phyloP scores from a whole-genome alignment of 1,140 invertebrate genomes.

The Monochamus saltuarius region DNA sequence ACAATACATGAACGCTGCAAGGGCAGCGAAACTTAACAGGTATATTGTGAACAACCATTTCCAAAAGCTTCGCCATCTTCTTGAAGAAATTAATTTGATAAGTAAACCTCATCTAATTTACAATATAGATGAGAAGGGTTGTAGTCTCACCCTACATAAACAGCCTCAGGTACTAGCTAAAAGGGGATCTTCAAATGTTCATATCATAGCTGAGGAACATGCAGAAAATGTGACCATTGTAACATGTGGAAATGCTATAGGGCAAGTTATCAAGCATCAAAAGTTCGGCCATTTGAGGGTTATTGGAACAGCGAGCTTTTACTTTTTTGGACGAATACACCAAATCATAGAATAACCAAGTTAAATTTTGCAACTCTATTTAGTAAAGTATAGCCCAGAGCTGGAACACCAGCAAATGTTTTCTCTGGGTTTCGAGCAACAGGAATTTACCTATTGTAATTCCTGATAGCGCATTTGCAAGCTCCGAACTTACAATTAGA shows the following conservation, averaged over 20 bases:
- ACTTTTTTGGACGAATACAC: slow-evolving; percentile 6
- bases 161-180: slow-evolving; percentile 41
- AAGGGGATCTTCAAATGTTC: slow-evolving; percentile 42
- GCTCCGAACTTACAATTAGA: not conserved
- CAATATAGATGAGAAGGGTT: slow-evolving; percentile 54
- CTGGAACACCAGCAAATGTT: no score
- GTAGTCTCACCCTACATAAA: slow-evolving; percentile 47
- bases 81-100: slow-evolving; percentile 33
- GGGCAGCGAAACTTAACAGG: slow-evolving; percentile 46
- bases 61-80: slow-evolving; percentile 37
- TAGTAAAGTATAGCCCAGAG: no score
- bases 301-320: slow-evolving; percentile 23
- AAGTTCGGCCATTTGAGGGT: slow-evolving; percentile 28
- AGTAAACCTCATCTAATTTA: slow-evolving; percentile 43
- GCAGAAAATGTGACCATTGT: slow-evolving; percentile 48
- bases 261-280: slow-evolving; percentile 48
- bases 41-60: slow-evolving; percentile 46
- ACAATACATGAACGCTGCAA: slow-evolving; percentile 44
- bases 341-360: not conserved
- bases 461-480: no score
- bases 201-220: slow-evolving; percentile 43
- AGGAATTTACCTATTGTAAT: no score
- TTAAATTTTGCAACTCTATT: no score
- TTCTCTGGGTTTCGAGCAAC: no score
- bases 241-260: slow-evolving; percentile 46